Conservation (phyloP, 1,140 invertebrate species). For the Lepidurus arcticus region DNA sequence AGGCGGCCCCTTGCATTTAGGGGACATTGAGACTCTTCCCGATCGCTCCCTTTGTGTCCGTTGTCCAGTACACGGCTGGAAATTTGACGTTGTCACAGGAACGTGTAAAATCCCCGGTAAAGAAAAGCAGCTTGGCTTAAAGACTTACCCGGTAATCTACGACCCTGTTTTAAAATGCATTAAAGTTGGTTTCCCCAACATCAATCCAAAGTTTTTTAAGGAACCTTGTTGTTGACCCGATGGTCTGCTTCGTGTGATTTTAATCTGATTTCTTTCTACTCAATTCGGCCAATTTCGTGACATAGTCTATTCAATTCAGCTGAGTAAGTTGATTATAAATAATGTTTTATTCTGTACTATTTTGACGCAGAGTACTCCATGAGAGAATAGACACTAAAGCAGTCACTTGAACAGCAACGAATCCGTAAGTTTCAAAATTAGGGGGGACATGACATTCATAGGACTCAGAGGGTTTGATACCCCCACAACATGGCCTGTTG, state of each 20-base stretch:
- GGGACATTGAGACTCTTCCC: constrained; percentile 42
- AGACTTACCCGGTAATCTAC: constrained; percentile 19
- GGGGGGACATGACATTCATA: background rate
- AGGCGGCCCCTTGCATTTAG: constrained; percentile 43
- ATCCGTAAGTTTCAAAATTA: background rate
- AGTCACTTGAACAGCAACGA: background rate
- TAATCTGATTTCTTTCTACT: no score
- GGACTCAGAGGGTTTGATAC: background rate
- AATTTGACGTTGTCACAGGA: constrained; percentile 40
- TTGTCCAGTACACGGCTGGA: constrained; percentile 43
- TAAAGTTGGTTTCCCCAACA: constrained; percentile 21
- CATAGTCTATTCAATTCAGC: no score
- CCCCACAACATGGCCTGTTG: background rate
- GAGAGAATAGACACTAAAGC: background rate
- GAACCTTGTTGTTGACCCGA: background rate
- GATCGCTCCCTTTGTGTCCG: constrained; percentile 39
- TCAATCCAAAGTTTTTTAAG: constrained; percentile 26
- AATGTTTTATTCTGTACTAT: background rate
- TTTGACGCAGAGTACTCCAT: background rate
- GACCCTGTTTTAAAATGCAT: background rate
- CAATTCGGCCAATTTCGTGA: no score
- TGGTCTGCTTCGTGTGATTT: no score
- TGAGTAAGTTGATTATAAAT: background rate
- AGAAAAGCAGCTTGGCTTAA: background rate
- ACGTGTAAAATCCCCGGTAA: constrained; percentile 23